A percentile compares a stretch with the other conserved stretches of the same genome.
Conservation (phyloP, 2,113 vertebrate genomes). For the Phainopepla nitens region DNA sequence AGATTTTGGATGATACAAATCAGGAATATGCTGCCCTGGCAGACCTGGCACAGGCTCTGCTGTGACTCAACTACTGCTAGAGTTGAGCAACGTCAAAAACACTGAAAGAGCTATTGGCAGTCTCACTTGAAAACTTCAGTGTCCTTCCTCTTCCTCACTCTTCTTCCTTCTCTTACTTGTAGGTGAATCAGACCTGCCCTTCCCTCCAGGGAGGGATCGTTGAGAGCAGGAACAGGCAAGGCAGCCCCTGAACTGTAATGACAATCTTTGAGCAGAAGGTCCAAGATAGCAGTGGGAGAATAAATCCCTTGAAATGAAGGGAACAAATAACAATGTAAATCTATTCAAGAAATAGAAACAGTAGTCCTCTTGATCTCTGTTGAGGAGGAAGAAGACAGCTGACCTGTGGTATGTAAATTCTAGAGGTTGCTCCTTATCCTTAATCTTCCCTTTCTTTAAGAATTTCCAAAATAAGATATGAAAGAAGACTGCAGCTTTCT, state of each 20-base stretch:
- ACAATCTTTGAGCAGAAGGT: neutral
- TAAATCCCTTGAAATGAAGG: neutral
- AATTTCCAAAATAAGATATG: neutral
- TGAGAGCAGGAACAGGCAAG: neutral
- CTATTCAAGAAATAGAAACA: neutral
- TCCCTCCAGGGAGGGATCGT: neutral
- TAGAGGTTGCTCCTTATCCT: neutral
- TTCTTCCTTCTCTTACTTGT: neutral
- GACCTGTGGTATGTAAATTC: neutral
- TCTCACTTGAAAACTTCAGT: neutral
- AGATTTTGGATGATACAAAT: neutral
- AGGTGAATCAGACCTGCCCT: neutral
- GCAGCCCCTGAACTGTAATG: neutral
- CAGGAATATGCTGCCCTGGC: neutral
- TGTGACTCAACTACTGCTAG: neutral
- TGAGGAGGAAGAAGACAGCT: neutral
- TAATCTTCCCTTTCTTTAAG: neutral
- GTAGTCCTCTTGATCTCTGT: neutral
- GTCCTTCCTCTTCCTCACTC: neutral
- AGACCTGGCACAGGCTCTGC: neutral
- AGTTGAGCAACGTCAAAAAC: neutral
- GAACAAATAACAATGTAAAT: neutral
- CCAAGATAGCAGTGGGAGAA: neutral
- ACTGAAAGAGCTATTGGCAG: neutral
- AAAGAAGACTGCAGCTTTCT: neutral